Base-by-base conservation (phyloP, 2,888 invertebrate species). In the Tetheella fluctuosa region DNA sequence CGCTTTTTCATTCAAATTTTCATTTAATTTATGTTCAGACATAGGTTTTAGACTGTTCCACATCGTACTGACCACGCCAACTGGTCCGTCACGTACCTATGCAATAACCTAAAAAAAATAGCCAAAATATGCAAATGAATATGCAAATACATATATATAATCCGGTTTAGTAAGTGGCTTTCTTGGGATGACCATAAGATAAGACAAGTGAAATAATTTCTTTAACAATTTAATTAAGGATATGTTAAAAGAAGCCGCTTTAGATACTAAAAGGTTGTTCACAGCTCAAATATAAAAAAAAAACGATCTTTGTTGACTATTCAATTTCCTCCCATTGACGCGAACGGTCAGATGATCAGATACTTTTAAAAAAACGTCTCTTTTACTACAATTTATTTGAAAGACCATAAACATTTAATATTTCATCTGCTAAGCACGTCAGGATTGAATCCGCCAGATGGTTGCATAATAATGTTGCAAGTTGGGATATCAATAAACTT, bases 401-500 rank as follows among this genome's bases (percentile, higher is more conserved):
- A 42, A 17, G 42, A 42, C 42, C 17, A 42, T 42, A 42, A 42
- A n/a, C n/a, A 42, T 42, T n/a, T 42, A 3, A 42, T 42, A 42
- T 42, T 42, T 42, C 17, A 6, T 15, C 42, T 17, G 42, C 42
- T 42, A 4, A n/a, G 2, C 37, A 42, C 42, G 42, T 42, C 42
- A 48, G 7, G 48, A 20, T 48, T 48, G 20, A 2, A 48, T 48
- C 1, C 34, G 48, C 48, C 10, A 48, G 48, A 17, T 42, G n/a
- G 17, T 20, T 48, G 20, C 48, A 10, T 48, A 48, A 48, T 6
- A 48, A 2, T 48, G n/a, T 48, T 48, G 48, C 20, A n/a, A n/a
- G n/a, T n/a, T n/a, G n/a, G n/a, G n/a, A 52, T 7, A 20, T 52
- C 23, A 34, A 13, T 54, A 1, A 20, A 17, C 63, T 64, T 64